Evolutionary conservation across 2,113 vertebrate genomes (phyloP), one percentile per base, ranked within the genome.

Genomic region (Oncorhynchus clarkii): DNA sequence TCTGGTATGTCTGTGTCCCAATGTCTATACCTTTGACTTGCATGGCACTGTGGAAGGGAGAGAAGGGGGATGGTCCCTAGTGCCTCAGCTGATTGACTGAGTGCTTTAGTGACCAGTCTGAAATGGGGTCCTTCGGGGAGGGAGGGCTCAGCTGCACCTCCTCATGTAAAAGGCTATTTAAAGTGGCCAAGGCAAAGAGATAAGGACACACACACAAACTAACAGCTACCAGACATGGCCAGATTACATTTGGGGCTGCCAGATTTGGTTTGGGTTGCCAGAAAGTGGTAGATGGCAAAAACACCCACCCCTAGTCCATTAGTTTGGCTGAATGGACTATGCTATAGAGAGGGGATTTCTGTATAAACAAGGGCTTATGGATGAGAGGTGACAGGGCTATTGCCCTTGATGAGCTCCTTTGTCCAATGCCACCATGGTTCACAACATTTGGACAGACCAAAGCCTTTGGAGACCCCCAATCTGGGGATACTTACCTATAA

Each of bases 101-200:
- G 70, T 54, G 76, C 51, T 72, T 74, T 65, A 80, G 71, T 83
- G 84, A 79, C 82, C 82, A 75, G 79, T 77, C 79, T 71, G 72
- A 72, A 72, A 69, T 51, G 34, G 66, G 66, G 69, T 81, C 74
- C 74, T 75, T 81, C 45, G n/a, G n/a, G 59, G n/a, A 22, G n/a
- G 31, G 62, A 66, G 71, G 75, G 62, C 80, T 80, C 80, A 86
- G 76, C 74, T 76, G 82, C 76, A 65, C 57, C 70, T 18, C 31
- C 59, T 45, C 67, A 73, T 74, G 70, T 81, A 72, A 84, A 84
- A 84, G 78, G 67, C 76, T 78, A 82, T 84, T 83, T 84, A 67
- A 75, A 78, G 73, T 77, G 75, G 34, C 70, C 39, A 70, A 45
- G 59, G 27, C 16, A 64, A 13, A 24, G 27, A 45, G 72, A 60